Base-by-base conservation (phyloP, 1,140 invertebrate genomes). In the Conus ventricosus region DNA sequence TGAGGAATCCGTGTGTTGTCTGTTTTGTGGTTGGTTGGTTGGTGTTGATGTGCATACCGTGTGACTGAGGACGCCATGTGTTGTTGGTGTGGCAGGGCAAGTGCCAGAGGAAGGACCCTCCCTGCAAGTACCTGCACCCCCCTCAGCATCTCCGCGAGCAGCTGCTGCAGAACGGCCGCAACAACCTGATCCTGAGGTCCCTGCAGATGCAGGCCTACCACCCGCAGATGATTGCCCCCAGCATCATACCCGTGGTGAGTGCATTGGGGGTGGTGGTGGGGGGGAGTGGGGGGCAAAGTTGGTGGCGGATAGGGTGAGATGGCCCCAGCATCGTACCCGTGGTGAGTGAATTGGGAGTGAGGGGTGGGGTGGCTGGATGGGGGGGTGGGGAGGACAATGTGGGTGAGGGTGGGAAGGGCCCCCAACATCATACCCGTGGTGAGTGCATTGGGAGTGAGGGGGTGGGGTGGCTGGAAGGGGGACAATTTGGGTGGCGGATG, bases 91-190 rank as follows among this genome's bases (percentile, higher is more conserved):
- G 90, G 95, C 94, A 99, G 99, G 99, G 99, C 94, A 98, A 99
- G 96, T 99, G 99, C 97, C 99, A 99, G 95, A 97, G 99, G 94
- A 99, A 99, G 96, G 99, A 99, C 95, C 99, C 99, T 90, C 99
- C 99, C 92, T 99, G 99, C 97, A 99, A 99, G 97, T 99, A 99
- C 96, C 99, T 99, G 96, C 99, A 99, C 96, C 99, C 99, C 90
- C 99, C 99, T 91, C 99, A 99, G 95, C 99, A 99, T 96, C 96
- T 99, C 91, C 99, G 99, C 96, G 99, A 99, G 96, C 99, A 99
- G 96, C 96, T 99, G 94, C 96, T 99, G 95, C 99, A 99, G 96
- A 99, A 99, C 96, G 99, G 99, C 89, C 97, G 99, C 93, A 99
- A 99, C 96, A 99, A 99, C 96, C 96, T 99, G 95, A 99, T 99